Evolutionary conservation across 2,113 vertebrate genomes (phyloP).

Genomic region (Willisornis vidua): DNA sequence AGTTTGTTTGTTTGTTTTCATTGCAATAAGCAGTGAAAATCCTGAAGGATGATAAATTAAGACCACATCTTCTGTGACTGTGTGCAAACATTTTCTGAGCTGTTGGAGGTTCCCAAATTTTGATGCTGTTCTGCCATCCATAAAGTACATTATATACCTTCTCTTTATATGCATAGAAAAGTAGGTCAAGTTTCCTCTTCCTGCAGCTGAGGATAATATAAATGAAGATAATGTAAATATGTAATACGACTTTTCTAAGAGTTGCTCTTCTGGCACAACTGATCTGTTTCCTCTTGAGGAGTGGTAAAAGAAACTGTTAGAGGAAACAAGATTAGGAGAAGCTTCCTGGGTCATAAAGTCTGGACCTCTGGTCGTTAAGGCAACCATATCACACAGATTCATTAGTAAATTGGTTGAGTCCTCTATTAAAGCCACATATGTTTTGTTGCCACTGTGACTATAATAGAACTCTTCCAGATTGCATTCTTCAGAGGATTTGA

Average conservation of each 20-base stretch:
- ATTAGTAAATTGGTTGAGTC: background rate
- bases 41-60: background rate
- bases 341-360: background rate
- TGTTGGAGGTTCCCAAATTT: background rate
- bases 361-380: background rate
- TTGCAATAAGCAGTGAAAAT: background rate
- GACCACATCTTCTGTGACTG: background rate
- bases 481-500: background rate
- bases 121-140: background rate
- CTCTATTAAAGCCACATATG: background rate
- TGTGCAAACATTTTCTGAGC: background rate
- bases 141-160: background rate
- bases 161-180: background rate
- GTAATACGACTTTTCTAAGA: background rate
- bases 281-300: background rate
- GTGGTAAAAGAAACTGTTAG: background rate
- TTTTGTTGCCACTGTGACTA: background rate
- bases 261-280: background rate
- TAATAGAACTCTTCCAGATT: background rate
- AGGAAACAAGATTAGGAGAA: background rate
- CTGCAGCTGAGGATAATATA: background rate
- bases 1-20: background rate
- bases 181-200: slow-evolving; percentile 24
- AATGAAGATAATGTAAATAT: slow-evolving; percentile 27
- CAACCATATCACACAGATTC: background rate